Evolutionary conservation across 2,113 vertebrate species (phyloP).

Genomic region (Turdus rufiventris): DNA sequence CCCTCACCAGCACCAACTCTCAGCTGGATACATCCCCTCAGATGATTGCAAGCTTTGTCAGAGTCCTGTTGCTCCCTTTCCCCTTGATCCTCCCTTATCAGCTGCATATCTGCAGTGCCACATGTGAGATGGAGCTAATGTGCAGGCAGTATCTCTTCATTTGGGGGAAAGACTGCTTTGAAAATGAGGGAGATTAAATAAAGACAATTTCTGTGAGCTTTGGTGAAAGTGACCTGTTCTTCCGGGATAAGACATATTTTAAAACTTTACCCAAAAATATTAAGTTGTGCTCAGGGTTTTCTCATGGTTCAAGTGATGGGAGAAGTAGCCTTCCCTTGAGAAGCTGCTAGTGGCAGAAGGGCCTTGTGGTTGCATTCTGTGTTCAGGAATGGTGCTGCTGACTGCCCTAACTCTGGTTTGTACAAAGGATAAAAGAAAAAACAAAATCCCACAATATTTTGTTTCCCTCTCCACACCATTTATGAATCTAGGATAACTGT

Average conservation of each 20-base stretch:
- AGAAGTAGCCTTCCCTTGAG: background rate
- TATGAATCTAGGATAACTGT: background rate
- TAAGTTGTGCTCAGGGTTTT: background rate
- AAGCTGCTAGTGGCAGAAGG: background rate
- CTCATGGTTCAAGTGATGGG: background rate
- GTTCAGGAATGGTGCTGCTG: background rate
- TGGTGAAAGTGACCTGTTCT: background rate
- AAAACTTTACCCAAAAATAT: background rate
- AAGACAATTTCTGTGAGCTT: background rate
- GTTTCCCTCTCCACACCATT: background rate
- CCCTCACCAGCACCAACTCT: background rate
- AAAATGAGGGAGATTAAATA: background rate
- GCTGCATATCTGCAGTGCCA: background rate
- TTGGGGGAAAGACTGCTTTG: background rate
- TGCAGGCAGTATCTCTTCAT: background rate
- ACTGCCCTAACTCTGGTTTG: background rate
- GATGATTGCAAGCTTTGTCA: background rate
- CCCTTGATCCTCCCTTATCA: background rate
- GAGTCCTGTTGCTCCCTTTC: background rate
- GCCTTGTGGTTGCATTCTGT: no score
- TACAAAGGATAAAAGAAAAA: background rate
- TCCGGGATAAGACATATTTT: background rate
- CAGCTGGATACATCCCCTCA: background rate
- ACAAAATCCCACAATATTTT: background rate
- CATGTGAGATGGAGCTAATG: background rate